Base-by-base conservation (phyloP, 2,888 invertebrate genomes). In the Eucriotettix oculatus region DNA sequence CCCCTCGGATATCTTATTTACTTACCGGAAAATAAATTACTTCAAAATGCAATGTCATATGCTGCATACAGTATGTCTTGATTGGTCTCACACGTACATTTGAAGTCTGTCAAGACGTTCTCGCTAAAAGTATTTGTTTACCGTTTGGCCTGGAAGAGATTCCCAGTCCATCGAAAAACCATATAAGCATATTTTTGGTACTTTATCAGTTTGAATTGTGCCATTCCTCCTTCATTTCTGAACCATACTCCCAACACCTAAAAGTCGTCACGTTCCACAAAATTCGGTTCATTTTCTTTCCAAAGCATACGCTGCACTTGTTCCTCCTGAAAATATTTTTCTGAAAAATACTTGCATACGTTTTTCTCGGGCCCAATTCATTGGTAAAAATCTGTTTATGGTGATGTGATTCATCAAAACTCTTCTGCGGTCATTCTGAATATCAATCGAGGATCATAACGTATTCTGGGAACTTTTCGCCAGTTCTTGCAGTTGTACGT, bases 381-480 rank as follows among this genome's bases (percentile, higher is more conserved):
- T 48, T 48, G 48, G 48, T n/a, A 12, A 48, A 48, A 48, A 12
- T n/a, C 48, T 5, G 48, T 7, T 42, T 54, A 58, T 16, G 16
- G 42, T 53, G 58, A 17, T 54, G 55, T 29, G 54, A 44, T 29
- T 55, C 44, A 59, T 43, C 54, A n/a, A 17, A 59, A 59, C 55
- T 55, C n/a, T 17, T 42, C 43, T 16, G 42, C 44, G 14, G 44
- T 57, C 57, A 44, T 57, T 57, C 44, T 16, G 14, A 43, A 7
- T 16, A 16, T 41, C 10, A 57, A 11, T 14, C 60, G 63, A 61
- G 62, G 66, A 66, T 65, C 62, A 58, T 55, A 64, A 62, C 48
- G 48, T 12, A 44, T 44, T 65, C 61, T 62, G 60, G 63, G 56
- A 58, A 63, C 64, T 61, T 65, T 62, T 62, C 55, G 62, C 60